Evolutionary conservation across 2,888 invertebrate genomes (phyloP).

Genomic region (Cinara cedri): DNA sequence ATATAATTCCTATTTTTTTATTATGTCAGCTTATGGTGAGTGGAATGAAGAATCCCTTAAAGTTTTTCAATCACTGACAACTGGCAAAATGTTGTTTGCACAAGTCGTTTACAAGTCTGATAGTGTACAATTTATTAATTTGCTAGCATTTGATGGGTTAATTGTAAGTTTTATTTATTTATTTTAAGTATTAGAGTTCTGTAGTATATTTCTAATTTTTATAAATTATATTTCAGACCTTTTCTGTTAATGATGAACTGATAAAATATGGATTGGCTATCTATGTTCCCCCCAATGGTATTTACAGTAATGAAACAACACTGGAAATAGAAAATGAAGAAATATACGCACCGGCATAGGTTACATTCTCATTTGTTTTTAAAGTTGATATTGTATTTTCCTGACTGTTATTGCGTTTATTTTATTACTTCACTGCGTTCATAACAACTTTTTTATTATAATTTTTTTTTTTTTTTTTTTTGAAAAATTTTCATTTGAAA

Average conservation of each 20-base stretch:
- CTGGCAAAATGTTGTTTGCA: constrained; percentile 83
- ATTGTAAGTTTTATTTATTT: constrained; percentile 67
- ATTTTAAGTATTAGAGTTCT: neutral
- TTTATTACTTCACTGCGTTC: constrained; percentile 41
- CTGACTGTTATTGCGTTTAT: constrained; percentile 49
- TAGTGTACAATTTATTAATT: constrained; percentile 66
- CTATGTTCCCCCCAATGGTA: constrained; percentile 19
- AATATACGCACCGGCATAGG: neutral
- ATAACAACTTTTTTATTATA: constrained; percentile 22
- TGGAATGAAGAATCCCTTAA: constrained; percentile 82
- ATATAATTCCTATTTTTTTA: neutral
- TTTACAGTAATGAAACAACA: constrained; percentile 1
- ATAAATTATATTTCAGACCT: neutral
- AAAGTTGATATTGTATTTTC: constrained; percentile 43
- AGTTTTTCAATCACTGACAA: constrained; percentile 79
- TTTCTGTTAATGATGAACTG: constrained; percentile 44
- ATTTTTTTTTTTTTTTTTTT: constrained; percentile 20
- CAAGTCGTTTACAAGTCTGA: constrained; percentile 83
- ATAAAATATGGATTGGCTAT: constrained; percentile 41
- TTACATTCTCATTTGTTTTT: constrained; percentile 41
- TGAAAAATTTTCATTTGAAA: constrained; percentile 29
- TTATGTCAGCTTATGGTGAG: constrained; percentile 62
- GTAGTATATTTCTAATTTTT: neutral
- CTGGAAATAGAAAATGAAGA: constrained; percentile 6
- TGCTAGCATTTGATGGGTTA: constrained; percentile 76